A percentile compares a stretch with the other conserved stretches of the same genome.
phyloP scores from a whole-genome alignment of 2,797 vertebrate species.

The Leptatherina wallacei region DNA sequence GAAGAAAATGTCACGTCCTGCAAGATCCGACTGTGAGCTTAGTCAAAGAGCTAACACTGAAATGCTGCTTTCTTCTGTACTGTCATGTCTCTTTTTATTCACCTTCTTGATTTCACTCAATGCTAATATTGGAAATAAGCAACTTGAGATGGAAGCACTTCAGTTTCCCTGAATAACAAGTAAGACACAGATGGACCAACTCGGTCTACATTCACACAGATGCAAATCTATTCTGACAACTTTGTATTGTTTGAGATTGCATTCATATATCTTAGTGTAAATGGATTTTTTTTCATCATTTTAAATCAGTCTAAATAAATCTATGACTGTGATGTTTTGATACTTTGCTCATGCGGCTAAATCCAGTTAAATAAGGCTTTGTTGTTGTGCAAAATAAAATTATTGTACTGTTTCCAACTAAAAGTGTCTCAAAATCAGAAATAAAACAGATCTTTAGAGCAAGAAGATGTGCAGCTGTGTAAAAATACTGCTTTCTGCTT shows the following conservation, averaged over 20 bases:
- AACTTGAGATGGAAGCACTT: slow-evolving; percentile 22
- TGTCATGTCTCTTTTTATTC: slow-evolving; percentile 30
- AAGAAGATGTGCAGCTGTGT: background rate
- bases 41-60: slow-evolving; percentile 26
- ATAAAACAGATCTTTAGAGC: background rate
- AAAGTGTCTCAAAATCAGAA: background rate
- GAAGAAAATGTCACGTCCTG: background rate
- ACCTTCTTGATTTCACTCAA: slow-evolving; percentile 28
- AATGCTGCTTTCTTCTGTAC: background rate
- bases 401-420: no score
- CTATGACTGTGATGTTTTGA: no score
- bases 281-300: no score
- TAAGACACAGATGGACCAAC: slow-evolving; percentile 32
- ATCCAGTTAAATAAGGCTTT: no score
- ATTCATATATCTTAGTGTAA: no score
- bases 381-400: no score
- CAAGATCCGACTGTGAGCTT: background rate
- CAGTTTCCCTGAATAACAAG: slow-evolving; percentile 21
- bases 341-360: no score
- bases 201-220: slow-evolving; percentile 6
- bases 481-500: background rate
- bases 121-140: slow-evolving; percentile 35
- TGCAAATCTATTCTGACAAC: no score
- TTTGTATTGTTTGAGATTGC: background rate
- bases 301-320: no score